Percentiles rank a stretch among this genome's conserved stretches.
phyloP scores from a whole-genome alignment of 2,113 vertebrate species.

The Pedetes capensis region DNA sequence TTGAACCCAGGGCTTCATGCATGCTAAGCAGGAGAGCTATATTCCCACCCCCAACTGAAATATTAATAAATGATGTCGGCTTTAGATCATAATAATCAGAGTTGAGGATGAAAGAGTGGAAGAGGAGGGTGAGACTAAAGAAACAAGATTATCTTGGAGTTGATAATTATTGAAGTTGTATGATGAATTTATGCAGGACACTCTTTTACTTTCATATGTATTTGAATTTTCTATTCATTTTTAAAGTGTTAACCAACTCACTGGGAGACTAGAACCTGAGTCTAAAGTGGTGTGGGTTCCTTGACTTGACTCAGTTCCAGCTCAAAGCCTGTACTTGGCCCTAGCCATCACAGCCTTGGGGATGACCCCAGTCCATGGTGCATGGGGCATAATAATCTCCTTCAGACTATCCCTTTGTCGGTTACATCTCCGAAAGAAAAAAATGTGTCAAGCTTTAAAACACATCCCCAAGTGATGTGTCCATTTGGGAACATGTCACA shows the following conservation, averaged over 20 bases:
- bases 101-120: neutral
- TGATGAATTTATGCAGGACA: neutral
- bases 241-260: neutral
- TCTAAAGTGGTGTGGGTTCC: neutral
- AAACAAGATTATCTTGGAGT: neutral
- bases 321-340: neutral
- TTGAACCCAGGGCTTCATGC: neutral
- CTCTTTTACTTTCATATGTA: neutral
- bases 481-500: constrained; percentile 17
- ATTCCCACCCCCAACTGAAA: neutral
- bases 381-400: neutral
- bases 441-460: constrained; percentile 36
- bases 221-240: neutral
- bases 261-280: neutral
- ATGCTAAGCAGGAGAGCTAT: neutral
- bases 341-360: neutral
- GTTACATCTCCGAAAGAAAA: neutral
- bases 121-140: neutral
- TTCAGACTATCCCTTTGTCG: neutral
- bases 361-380: neutral
- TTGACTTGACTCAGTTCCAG: neutral
- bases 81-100: constrained; percentile 11
- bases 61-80: neutral
- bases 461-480: neutral
- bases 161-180: neutral